A percentile compares a stretch with the other conserved stretches of the same genome.
These are phyloP conservation scores for Rattus norvegicus DNA, from an alignment of 2,113 vertebrate species.

Conservation along the genomic window DNA sequence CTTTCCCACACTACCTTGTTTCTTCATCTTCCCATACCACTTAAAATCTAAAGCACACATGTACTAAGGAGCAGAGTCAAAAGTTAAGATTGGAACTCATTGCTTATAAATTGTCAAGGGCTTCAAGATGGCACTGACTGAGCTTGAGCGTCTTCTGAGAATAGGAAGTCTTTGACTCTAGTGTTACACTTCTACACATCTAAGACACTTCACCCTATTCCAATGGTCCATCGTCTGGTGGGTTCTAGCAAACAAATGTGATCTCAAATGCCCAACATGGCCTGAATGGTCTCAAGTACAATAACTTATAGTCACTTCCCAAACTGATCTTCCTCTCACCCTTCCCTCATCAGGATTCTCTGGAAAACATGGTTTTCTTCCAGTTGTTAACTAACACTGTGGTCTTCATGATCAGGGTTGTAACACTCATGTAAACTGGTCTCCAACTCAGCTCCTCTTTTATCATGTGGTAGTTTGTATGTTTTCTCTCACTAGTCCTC, in stretches of 20 bases:
- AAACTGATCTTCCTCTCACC: background rate
- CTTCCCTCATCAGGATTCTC: background rate
- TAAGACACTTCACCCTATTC: background rate
- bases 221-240: background rate
- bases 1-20: background rate
- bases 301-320: background rate
- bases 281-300: background rate
- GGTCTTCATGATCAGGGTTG: background rate
- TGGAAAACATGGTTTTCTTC: background rate
- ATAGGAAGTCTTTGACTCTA: background rate
- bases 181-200: background rate
- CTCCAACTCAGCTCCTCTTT: background rate
- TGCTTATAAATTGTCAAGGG: background rate
- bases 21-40: background rate
- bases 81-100: background rate
- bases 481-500: background rate
- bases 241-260: background rate
- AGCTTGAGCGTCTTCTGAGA: background rate
- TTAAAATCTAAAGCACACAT: background rate
- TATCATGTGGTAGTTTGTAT: background rate
- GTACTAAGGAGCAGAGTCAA: background rate
- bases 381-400: background rate
- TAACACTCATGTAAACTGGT: background rate
- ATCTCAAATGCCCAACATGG: background rate
- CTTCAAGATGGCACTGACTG: background rate